phyloP scores from a whole-genome alignment of 2,113 vertebrate species.

The Gavia stellata region DNA sequence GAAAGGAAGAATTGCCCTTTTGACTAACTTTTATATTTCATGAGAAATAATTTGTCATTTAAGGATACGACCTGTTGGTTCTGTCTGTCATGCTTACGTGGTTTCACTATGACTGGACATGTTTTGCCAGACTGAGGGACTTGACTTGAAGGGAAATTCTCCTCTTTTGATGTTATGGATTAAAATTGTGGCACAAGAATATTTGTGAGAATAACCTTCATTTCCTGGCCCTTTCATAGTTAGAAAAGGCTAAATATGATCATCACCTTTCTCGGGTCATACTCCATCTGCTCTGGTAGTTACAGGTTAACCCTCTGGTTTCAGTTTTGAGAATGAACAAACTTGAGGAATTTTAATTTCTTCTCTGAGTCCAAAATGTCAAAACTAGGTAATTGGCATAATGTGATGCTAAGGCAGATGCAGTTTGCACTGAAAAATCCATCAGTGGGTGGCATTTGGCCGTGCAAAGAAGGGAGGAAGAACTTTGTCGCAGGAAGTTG shows the following conservation, averaged over 20 bases:
- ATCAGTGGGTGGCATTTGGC: neutral
- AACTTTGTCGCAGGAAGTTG: neutral
- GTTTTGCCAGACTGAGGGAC: neutral
- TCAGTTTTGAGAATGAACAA: neutral
- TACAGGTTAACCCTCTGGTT: neutral
- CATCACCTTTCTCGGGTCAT: accelerated
- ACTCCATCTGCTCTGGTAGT: neutral
- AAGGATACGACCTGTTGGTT: neutral
- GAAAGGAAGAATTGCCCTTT: neutral
- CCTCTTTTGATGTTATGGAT: neutral
- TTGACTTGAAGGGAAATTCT: neutral
- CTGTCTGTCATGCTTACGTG: accelerated
- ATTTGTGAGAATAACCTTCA: neutral
- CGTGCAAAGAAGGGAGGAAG: neutral
- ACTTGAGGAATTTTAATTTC: neutral
- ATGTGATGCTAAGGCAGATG: neutral
- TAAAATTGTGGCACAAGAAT: neutral
- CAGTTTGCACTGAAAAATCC: neutral
- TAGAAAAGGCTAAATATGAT: neutral
- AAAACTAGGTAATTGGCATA: neutral
- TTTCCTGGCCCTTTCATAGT: neutral
- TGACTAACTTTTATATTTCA: neutral
- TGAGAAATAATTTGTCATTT: neutral
- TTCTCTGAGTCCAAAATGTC: neutral
- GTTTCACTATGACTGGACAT: neutral